phyloP scores from a whole-genome alignment of 2,113 vertebrate genomes.

The Irena cyanogastra region DNA sequence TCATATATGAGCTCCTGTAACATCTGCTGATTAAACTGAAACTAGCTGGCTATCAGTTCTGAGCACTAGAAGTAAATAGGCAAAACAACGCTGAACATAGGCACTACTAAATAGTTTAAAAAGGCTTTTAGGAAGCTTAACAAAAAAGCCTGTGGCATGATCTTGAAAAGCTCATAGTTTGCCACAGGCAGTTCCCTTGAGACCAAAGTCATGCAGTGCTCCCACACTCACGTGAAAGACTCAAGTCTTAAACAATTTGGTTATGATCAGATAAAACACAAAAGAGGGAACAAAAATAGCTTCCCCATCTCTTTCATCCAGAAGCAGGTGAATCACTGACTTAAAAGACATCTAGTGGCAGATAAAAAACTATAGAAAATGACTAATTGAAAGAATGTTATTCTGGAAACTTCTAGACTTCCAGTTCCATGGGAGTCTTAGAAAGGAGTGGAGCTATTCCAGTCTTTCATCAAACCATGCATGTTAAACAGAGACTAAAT shows the following conservation, averaged over 20 bases:
- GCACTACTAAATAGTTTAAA: not conserved
- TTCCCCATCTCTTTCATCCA: not conserved
- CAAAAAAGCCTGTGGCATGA: not conserved
- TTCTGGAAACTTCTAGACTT: not conserved
- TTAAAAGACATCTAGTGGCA: slow-evolving; percentile 2
- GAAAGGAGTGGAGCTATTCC: not conserved
- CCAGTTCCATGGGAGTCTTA: not conserved
- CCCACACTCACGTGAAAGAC: not conserved
- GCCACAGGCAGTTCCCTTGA: not conserved
- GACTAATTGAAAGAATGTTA: not conserved
- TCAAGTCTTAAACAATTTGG: not conserved
- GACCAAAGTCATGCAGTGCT: not conserved
- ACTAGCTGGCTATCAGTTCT: not conserved
- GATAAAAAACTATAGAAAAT: not conserved
- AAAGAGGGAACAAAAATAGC: not conserved
- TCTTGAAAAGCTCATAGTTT: not conserved
- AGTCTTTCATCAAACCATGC: not conserved
- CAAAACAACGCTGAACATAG: not conserved
- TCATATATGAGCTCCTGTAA: not conserved
- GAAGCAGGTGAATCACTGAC: not conserved
- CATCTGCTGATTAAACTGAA: not conserved
- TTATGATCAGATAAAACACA: not conserved
- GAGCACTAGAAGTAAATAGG: not conserved
- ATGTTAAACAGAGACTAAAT: not conserved
- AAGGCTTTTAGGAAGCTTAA: not conserved